Conservation (phyloP, 2,888 invertebrate species). For the Agrilus mali region DNA sequence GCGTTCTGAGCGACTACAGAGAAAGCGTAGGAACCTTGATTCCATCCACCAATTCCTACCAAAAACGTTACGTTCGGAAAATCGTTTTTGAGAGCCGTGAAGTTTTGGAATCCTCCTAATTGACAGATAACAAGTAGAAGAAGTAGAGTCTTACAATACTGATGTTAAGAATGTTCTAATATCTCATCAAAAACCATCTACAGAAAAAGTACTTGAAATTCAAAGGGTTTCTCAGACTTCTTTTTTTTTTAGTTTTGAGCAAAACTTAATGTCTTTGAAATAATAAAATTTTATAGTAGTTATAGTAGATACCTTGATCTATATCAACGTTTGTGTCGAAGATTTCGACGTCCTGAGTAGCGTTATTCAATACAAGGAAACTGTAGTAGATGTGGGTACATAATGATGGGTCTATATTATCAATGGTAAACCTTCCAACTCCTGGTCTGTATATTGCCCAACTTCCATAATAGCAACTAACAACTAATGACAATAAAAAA, state of each 20-base stretch:
- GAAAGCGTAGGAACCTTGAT: constrained; percentile 36
- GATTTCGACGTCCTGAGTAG: constrained; percentile 34
- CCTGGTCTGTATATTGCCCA: constrained; percentile 61
- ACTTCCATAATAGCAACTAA: constrained; percentile 56
- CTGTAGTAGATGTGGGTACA: constrained; percentile 68
- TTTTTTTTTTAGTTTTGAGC: no score
- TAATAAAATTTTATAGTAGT: no score
- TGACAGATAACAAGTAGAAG: no score
- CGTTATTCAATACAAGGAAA: constrained; percentile 51
- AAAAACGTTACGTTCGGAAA: constrained; percentile 44
- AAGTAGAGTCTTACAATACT: no score
- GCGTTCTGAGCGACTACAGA: constrained; percentile 36
- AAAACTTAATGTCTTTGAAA: no score
- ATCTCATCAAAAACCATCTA: no score
- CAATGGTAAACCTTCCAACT: constrained; percentile 51
- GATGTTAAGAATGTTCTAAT: no score
- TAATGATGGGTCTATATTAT: constrained; percentile 49
- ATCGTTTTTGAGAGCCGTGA: constrained; percentile 40
- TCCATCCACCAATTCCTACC: constrained; percentile 60
- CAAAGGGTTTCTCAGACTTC: no score
- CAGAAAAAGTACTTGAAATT: no score
- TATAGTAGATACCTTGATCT: constrained; percentile 36
- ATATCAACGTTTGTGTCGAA: constrained; percentile 49
- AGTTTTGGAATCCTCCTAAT: constrained; percentile 39
- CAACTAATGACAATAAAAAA: no score